Evolutionary conservation across 2,113 vertebrate species (phyloP).

Genomic region (Mesitornis unicolor): DNA sequence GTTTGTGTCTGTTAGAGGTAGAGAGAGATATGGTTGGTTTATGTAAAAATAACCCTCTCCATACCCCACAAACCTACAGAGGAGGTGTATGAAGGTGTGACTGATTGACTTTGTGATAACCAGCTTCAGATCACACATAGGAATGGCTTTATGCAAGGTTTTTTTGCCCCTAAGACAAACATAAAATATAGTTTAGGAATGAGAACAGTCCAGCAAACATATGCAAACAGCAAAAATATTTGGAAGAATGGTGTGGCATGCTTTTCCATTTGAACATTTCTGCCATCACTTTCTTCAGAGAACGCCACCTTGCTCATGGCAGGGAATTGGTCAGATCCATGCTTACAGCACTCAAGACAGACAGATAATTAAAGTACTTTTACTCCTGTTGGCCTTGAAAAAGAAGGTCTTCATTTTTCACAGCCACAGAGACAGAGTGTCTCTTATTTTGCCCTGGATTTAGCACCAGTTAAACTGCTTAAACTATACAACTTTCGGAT

Average conservation of each 20-base stretch:
- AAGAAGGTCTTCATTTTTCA: not conserved
- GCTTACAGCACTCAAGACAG: not conserved
- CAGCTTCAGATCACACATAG: not conserved
- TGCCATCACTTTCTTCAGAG: not conserved
- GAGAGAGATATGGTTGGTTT: not conserved
- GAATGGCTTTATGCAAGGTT: not conserved
- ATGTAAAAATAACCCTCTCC: not conserved
- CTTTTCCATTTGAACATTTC: not conserved
- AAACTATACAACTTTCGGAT: not conserved
- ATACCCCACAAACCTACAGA: not conserved
- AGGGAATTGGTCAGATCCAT: not conserved
- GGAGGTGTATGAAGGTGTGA: not conserved
- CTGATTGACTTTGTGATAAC: not conserved
- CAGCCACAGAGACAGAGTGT: accelerated
- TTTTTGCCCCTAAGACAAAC: not conserved
- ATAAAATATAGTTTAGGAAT: not conserved
- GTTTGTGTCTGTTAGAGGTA: not conserved
- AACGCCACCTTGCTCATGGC: not conserved
- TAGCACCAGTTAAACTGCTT: not conserved
- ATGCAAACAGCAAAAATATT: not conserved
- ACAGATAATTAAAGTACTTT: not conserved
- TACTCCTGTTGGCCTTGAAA: not conserved
- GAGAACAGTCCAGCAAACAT: not conserved
- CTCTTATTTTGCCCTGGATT: not conserved
- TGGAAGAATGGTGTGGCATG: not conserved